Base-by-base conservation (phyloP, 2,113 vertebrate species). In the Eulemur rufifrons region DNA sequence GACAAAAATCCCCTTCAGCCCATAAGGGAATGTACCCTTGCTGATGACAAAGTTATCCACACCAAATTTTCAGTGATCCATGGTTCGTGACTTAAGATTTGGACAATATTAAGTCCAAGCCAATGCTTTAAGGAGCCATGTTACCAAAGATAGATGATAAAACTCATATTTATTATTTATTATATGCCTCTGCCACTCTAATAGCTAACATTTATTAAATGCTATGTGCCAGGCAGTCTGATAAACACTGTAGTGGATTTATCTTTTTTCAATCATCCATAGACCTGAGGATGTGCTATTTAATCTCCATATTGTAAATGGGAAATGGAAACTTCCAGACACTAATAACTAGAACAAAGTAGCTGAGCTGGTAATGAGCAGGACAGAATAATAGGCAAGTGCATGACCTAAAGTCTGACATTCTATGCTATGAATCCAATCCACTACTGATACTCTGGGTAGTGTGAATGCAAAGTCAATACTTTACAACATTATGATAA, bases 121-220 rank as follows among this genome's bases (percentile, higher is more conserved):
- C 59, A 77, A 9, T 50, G 10, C 14, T 78, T 93, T 83, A 66
- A 82, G 39, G 20, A 88, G 17, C 1, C 2, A 39, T 8, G 23
- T 68, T 83, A 78, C 7, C 37, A 71, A 88, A 74, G 25, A 59
- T 54, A 68, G 2, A 20, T 50, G 47, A 64, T 68, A 68, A 63
- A 47, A 27, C 45, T 69, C 18, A 17, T 68, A 88, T 66, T 83
- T 86, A 56, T 84, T 88, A 68, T 71, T 88, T 85, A 27, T 59
- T 90, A 86, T 37, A 78, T 71, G 32, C 20, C 14, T 69, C 34
- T 81, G 3, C 29, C 66, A 39, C 45, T 32, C 94, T 37, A 56
- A 71, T 34, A 81, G 37, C 34, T 91, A 83, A 29, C 52, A 47
- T 47, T 77, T 89, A 76, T 80, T 76, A 86, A 86, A 88, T 32